phyloP scores from a whole-genome alignment of 2,888 invertebrate species.

The Melikaiella ostensackeni region DNA sequence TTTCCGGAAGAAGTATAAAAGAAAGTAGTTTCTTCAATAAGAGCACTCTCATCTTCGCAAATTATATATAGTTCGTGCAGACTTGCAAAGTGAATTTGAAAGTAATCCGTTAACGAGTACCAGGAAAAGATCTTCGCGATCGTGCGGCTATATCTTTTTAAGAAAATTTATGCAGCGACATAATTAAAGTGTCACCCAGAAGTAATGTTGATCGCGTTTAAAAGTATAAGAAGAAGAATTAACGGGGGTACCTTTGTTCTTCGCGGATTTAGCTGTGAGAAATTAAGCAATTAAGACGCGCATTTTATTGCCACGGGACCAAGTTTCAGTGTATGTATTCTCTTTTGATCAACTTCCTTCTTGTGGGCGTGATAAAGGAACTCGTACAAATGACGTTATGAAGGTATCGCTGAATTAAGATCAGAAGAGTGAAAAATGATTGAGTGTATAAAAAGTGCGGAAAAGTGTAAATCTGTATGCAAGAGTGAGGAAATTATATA shows the following conservation, averaged over 20 bases:
- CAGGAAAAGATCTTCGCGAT: conserved; percentile 55
- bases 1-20: background rate
- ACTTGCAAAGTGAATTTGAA: conserved; percentile 31
- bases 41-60: background rate
- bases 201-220: conserved; percentile 72
- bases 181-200: conserved; percentile 75
- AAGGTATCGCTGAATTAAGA: conserved; percentile 55
- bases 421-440: conserved; percentile 45
- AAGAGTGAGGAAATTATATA: conserved; percentile 44
- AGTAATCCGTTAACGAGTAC: conserved; percentile 46
- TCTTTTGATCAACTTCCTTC: conserved; percentile 55
- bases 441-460: conserved; percentile 20
- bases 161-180: conserved; percentile 71
- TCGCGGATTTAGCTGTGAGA: conserved; percentile 68
- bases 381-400: conserved; percentile 55
- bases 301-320: conserved; percentile 66
- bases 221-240: conserved; percentile 65
- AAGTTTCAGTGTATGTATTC: conserved; percentile 57
- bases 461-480: conserved; percentile 43
- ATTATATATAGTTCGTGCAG: background rate
- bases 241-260: conserved; percentile 70
- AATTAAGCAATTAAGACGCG: conserved; percentile 74
- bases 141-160: conserved; percentile 55
- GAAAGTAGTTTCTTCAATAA: background rate
- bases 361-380: conserved; percentile 49